These are phyloP conservation scores for Bettongia penicillata DNA, from an alignment of 2,113 vertebrate species.

Conservation along the genomic window DNA sequence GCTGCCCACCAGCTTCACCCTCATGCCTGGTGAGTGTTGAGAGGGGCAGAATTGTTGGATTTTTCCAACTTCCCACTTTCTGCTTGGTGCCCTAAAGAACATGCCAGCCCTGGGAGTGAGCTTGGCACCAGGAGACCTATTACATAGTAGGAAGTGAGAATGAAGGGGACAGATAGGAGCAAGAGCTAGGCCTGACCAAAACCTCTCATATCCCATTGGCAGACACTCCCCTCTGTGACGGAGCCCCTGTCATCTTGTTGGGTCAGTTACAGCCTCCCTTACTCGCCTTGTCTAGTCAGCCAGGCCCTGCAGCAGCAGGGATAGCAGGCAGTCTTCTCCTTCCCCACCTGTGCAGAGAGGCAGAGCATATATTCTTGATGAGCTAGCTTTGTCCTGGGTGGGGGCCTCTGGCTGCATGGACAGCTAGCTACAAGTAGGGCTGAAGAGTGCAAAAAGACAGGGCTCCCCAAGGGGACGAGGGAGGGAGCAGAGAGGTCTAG, in stretches of 20 bases:
- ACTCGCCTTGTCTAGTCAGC: slow-evolving; percentile 85
- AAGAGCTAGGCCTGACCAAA: slow-evolving; percentile 30
- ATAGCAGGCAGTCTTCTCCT: slow-evolving; percentile 86
- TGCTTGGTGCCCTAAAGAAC: slow-evolving; percentile 5
- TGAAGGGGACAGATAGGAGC: neutral
- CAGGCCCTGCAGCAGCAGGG: slow-evolving; percentile 83
- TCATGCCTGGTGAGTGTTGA: slow-evolving; percentile 94
- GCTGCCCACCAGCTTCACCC: slow-evolving; percentile 94
- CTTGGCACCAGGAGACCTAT: slow-evolving; percentile 22
- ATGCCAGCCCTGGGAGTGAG: slow-evolving; percentile 56
- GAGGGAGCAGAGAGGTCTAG: too few species aligned
- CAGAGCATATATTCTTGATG: slow-evolving; percentile 84
- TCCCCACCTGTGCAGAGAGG: slow-evolving; percentile 83
- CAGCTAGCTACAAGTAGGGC: neutral
- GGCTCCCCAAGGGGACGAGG: neutral
- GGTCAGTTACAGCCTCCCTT: slow-evolving; percentile 87
- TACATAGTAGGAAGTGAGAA: slow-evolving; percentile 30
- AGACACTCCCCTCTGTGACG: slow-evolving; percentile 86
- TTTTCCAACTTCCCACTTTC: neutral
- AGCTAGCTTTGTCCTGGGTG: slow-evolving; percentile 78
- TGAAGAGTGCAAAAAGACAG: neutral
- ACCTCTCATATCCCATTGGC: slow-evolving; percentile 76
- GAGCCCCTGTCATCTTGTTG: slow-evolving; percentile 88
- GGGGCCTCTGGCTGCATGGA: neutral
- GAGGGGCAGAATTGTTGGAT: neutral